Evolutionary conservation across 2,888 invertebrate genomes (phyloP).

Genomic region (Hedya salicella): DNA sequence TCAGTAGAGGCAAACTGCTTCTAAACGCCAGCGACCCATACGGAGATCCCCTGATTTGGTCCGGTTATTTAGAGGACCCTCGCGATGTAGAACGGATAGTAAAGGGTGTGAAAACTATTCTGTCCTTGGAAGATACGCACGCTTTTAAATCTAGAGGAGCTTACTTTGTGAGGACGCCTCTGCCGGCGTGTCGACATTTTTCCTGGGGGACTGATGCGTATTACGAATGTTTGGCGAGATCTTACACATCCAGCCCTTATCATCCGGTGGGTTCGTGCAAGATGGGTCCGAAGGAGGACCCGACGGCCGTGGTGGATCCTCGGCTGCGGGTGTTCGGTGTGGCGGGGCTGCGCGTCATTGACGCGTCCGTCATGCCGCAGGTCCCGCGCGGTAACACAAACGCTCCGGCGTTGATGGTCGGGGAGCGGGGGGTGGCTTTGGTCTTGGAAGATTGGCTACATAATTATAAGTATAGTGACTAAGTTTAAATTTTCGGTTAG

Average conservation of each 20-base stretch:
- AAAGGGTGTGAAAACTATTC: constrained; percentile 84
- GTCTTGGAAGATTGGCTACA: constrained; percentile 62
- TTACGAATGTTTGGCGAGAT: constrained; percentile 85
- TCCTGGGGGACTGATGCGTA: constrained; percentile 86
- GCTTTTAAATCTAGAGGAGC: constrained; percentile 85
- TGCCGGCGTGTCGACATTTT: constrained; percentile 85
- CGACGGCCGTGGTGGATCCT: constrained; percentile 87
- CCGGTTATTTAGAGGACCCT: constrained; percentile 86
- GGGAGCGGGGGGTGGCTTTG: constrained; percentile 78
- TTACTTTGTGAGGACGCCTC: constrained; percentile 76
- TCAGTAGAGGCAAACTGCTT: constrained; percentile 85
- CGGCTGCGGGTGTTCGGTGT: constrained; percentile 87
- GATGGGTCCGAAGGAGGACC: constrained; percentile 84
- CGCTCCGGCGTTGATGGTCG: constrained; percentile 92
- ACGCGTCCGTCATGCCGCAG: constrained; percentile 92
- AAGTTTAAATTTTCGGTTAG: not conserved
- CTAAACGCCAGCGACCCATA: constrained; percentile 88
- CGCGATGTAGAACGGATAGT: constrained; percentile 85
- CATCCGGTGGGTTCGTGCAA: constrained; percentile 73
- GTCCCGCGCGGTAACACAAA: constrained; percentile 92
- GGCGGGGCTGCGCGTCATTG: constrained; percentile 86
- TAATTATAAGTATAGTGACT: constrained; percentile 13
- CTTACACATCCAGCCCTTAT: constrained; percentile 83
- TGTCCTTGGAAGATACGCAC: constrained; percentile 83
- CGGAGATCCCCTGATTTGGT: constrained; percentile 88